Conservation (phyloP, 2,888 invertebrate species). For the Macropis europaea region DNA sequence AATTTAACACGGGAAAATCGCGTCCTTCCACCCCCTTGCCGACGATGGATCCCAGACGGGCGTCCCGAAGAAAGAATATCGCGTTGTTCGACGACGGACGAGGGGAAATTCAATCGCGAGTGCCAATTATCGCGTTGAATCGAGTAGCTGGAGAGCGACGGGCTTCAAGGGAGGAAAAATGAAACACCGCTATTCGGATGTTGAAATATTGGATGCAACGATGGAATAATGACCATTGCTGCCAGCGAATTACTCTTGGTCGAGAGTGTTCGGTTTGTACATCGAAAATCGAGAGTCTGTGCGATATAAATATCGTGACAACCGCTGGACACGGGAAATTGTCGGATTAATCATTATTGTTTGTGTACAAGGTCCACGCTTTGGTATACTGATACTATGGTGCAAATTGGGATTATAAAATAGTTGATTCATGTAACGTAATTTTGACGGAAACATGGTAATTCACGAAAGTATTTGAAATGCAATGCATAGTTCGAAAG, state of each 20-base stretch:
- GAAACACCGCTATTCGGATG: constrained; percentile 28
- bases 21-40: constrained; percentile 39
- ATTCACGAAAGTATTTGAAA: too few relatives aligned
- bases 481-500: too few relatives aligned
- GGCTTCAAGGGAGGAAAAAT: constrained; percentile 10
- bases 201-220: constrained; percentile 40
- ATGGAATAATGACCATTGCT: constrained; percentile 33
- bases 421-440: too few relatives aligned
- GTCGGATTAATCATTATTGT: too few relatives aligned
- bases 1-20: constrained; percentile 64
- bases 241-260: constrained; percentile 36
- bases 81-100: constrained; percentile 25
- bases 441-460: too few relatives aligned
- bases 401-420: too few relatives aligned
- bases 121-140: constrained; percentile 65
- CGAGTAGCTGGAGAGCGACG: constrained; percentile 39
- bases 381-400: too few relatives aligned
- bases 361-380: too few relatives aligned
- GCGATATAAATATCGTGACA: constrained; percentile 30
- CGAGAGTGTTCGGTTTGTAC: constrained; percentile 4
- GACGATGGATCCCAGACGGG: constrained; percentile 27
- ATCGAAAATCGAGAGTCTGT: not conserved
- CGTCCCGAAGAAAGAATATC: constrained; percentile 50
- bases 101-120: constrained; percentile 62
- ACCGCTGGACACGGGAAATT: too few relatives aligned